Evolutionary conservation across 2,888 invertebrate genomes (phyloP).

Genomic region (Drosophila demipolita): DNA sequence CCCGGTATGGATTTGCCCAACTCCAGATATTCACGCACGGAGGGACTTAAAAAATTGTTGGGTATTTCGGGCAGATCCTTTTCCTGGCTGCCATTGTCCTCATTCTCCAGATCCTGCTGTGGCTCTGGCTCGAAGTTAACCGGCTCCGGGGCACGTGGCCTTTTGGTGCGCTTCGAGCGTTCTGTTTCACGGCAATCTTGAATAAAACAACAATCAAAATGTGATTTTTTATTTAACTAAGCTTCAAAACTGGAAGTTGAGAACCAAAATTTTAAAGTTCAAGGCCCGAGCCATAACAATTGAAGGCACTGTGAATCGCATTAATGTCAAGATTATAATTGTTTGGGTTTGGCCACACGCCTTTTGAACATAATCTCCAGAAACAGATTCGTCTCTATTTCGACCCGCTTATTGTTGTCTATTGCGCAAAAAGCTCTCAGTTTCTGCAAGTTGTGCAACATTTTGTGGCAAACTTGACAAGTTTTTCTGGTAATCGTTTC

Average conservation of each 20-base stretch:
- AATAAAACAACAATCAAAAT: conserved; percentile 16
- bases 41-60: conserved; percentile 92
- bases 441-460: conserved; percentile 57
- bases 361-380: conserved; percentile 23
- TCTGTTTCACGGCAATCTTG: conserved; percentile 86
- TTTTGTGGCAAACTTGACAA: conserved; percentile 55
- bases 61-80: conserved; percentile 87
- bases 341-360: conserved; percentile 43
- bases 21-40: conserved; percentile 93
- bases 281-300: conserved; percentile 29
- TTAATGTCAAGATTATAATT: conserved; percentile 78
- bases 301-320: conserved; percentile 44
- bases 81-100: conserved; percentile 83
- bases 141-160: conserved; percentile 87
- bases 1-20: conserved; percentile 95
- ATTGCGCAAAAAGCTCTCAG: conserved; percentile 38
- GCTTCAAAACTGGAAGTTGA: conserved; percentile 7
- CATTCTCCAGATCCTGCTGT: conserved; percentile 85
- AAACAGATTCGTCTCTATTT: conserved; percentile 12
- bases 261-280: conserved; percentile 40
- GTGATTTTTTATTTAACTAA: conserved; percentile 24
- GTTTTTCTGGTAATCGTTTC: conserved; percentile 42
- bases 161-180: conserved; percentile 87
- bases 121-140: conserved; percentile 85
- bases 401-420: conserved; percentile 25